Evolutionary conservation across 2,113 vertebrate species (phyloP), one percentile per base, ranked within the genome.

Genomic region (Pedetes capensis): DNA sequence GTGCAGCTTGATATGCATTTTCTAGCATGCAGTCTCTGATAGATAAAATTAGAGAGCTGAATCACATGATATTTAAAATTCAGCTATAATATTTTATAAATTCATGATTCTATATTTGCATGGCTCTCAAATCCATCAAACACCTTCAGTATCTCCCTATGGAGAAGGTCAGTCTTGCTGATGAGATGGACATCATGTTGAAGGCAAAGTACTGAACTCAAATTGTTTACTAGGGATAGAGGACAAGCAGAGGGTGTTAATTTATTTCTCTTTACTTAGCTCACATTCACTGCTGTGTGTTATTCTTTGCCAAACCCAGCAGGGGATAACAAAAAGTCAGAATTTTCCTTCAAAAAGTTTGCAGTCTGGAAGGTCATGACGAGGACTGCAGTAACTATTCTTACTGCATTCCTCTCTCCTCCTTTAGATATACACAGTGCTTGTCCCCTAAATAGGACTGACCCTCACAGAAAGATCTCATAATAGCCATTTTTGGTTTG

Each of bases 81-180:
- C 89, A 72, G 53, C 78, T 91, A 37, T 83, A 63, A 89, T 69
- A 63, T 23, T 96, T 66, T 92, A 34, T 83, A 89, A 79, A 61
- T 44, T 69, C 27, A 34, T 3, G 42, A 76, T 61, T 91, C 49
- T n/a, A 82, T 91, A 69, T 92, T 74, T 83, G 80, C n/a, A 39
- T 25, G 23, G 12, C 7, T 66, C 61, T 74, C 47, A 44, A 93
- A 74, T 14, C 47, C 79, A 34, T 72, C 75, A 96, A n/a, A 90
- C 27, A 59, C 72, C 83, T 74, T 91, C 25, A n/a, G 49, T 69
- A 81, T 78, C 68, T 92, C 84, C 59, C 80, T 64, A 2, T 12
- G 90, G 4, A 20, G 61, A 95, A 91, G 95, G 84, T 93, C 94
- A 95, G n/a, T 78, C 57, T 51, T 93, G 75, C 89, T 63, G 23